These are phyloP conservation scores for Pipistrellus pipistrellus DNA, from an alignment of 2,797 vertebrate species.

Conservation along the genomic window DNA sequence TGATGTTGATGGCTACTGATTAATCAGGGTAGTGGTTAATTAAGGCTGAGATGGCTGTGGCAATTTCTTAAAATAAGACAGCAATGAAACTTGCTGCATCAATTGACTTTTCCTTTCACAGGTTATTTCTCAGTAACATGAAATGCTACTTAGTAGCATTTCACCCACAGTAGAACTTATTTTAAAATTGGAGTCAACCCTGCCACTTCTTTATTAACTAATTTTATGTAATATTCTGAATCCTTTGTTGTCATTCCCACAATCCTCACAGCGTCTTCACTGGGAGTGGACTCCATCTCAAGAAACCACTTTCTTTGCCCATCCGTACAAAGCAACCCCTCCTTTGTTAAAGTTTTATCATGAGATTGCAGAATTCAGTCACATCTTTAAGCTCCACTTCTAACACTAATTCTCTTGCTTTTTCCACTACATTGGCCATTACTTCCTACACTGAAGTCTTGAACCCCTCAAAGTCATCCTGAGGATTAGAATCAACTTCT, in stretches of 20 bases:
- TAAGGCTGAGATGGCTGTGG: not conserved
- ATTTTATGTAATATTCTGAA: not conserved
- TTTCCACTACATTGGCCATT: not conserved
- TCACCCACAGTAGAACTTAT: too few species aligned
- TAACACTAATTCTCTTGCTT: not conserved
- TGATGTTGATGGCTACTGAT: not conserved
- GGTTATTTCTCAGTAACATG: not conserved
- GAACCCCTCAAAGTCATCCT: not conserved
- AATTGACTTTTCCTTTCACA: not conserved
- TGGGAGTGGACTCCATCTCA: not conserved
- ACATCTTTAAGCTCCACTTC: not conserved
- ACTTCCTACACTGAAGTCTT: not conserved
- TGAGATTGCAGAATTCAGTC: not conserved
- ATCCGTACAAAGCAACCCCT: not conserved
- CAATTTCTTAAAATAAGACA: not conserved
- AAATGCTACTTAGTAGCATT: not conserved
- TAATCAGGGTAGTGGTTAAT: not conserved
- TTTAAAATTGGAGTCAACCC: not conserved
- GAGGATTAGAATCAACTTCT: not conserved
- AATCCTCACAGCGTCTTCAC: not conserved
- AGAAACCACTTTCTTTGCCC: not conserved
- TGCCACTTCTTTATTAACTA: not conserved
- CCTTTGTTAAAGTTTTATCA: not conserved
- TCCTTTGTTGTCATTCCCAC: not conserved
- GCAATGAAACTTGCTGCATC: not conserved